phyloP scores from a whole-genome alignment of 2,113 vertebrate genomes.

The Trematocara zebra region DNA sequence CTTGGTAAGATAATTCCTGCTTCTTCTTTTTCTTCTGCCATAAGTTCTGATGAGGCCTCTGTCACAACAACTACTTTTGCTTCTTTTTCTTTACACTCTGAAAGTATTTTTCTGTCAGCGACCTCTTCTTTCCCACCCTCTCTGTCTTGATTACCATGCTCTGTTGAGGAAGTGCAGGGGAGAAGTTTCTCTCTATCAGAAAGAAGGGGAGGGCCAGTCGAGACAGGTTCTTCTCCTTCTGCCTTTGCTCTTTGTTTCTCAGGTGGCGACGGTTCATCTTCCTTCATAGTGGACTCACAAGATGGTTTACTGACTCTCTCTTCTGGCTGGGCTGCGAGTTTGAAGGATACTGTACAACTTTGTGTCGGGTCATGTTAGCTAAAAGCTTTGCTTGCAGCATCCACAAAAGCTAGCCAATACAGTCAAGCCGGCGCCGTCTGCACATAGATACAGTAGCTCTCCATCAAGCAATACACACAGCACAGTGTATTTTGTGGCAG shows the following conservation, averaged over 20 bases:
- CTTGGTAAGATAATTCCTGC: neutral
- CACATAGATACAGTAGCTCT: slow-evolving; percentile 59
- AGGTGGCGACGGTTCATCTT: neutral
- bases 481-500: slow-evolving; percentile 50
- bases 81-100: neutral
- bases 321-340: slow-evolving; percentile 58
- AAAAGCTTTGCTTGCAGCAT: slow-evolving; percentile 47
- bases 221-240: slow-evolving; percentile 1
- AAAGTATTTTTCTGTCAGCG: neutral
- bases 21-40: neutral
- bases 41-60: neutral
- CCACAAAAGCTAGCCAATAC: slow-evolving; percentile 63
- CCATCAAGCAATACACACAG: slow-evolving; percentile 63
- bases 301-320: slow-evolving; percentile 5
- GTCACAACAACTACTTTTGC: neutral
- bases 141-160: neutral
- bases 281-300: neutral
- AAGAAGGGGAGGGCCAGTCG: neutral
- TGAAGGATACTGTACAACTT: slow-evolving; percentile 52
- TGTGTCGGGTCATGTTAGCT: slow-evolving; percentile 16
- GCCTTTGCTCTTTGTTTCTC: neutral
- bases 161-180: neutral
- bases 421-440: slow-evolving; percentile 52
- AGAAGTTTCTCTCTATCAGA: neutral
- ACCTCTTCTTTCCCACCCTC: neutral